Evolutionary conservation across 2,113 vertebrate species (phyloP), one percentile per base, ranked within the genome.

Genomic region (Lampris megalopsis): DNA sequence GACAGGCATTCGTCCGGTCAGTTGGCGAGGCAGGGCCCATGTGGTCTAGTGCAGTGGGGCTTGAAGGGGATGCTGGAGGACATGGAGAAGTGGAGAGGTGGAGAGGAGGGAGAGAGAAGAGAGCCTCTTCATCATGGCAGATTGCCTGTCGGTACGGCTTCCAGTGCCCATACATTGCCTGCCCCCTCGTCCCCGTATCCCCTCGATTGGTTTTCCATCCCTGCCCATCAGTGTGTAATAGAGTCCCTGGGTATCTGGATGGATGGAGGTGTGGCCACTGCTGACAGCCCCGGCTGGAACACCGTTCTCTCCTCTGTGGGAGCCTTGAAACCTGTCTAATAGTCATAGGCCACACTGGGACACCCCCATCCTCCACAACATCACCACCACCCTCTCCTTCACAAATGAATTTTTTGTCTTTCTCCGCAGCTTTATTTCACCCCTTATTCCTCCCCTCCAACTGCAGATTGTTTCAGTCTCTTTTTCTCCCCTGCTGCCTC

Each of bases 71-170:
- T 80, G 72, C 60, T 67, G 84, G 81, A 88, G 89, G 84, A 87
- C 83, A 65, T 63, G 75, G 85, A 68, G 77, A 81, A 86, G 78
- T 69, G 61, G 42, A 82, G 77, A 81, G 86, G 78, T 69, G 61
- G 42, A 82, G 64, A 82, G 68, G 56, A 81, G 82, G 53, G 67
- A 71, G 56, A 71, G 36, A 68, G 68, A 79, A 65, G 60, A 73
- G 54, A 78, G 84, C 82, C 90, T 92, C 90, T 94, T 92, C 85
- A 93, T 94, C 94, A 94, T 85, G 75, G 84, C 87, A 92, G 92
- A 93, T 92, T 94, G 93, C 92, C 86, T 94, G 92, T 92, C 94
- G 86, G 59, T 67, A 76, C 11, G 45, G 68, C 73, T 82, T 79
- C 73, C 58, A 81, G 50, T 13, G 47, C 71, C 84, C 83, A 86